These are phyloP conservation scores for Crypturellus undulatus DNA, from an alignment of 2,113 vertebrate genomes.

Conservation along the genomic window DNA sequence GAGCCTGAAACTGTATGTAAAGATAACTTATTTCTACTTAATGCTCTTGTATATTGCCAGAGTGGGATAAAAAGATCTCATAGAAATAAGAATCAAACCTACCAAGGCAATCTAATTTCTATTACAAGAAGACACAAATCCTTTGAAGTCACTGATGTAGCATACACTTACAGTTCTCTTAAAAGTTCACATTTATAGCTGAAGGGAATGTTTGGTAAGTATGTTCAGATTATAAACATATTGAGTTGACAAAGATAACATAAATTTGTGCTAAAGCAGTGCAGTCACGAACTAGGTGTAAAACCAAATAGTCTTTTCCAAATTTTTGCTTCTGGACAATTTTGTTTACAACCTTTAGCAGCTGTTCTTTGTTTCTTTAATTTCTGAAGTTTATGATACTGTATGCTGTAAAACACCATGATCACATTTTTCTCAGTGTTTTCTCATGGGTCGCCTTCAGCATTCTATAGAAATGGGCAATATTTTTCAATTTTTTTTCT, in stretches of 20 bases:
- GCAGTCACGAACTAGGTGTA: background rate
- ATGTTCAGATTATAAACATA: background rate
- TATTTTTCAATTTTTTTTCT: background rate
- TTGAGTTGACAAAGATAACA: background rate
- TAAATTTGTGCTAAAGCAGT: slow-evolving; percentile 6
- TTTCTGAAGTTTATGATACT: background rate
- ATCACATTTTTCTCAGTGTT: background rate
- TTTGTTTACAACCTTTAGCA: background rate
- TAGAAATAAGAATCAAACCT: background rate
- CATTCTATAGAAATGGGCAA: background rate
- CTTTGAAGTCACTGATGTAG: background rate
- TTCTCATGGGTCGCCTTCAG: background rate
- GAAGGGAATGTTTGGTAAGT: background rate
- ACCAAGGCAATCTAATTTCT: background rate
- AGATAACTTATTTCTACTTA: background rate
- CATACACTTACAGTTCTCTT: background rate
- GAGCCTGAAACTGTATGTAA: background rate
- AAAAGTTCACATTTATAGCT: background rate
- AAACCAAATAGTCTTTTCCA: background rate
- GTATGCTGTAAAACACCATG: background rate
- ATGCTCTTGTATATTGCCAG: background rate
- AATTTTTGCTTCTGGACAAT: background rate
- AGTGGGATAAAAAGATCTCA: background rate
- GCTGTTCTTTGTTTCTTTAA: background rate
- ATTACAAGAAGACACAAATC: rapidly evolving